phyloP scores from a whole-genome alignment of 2,797 vertebrate genomes.

The Macropodus opercularis region DNA sequence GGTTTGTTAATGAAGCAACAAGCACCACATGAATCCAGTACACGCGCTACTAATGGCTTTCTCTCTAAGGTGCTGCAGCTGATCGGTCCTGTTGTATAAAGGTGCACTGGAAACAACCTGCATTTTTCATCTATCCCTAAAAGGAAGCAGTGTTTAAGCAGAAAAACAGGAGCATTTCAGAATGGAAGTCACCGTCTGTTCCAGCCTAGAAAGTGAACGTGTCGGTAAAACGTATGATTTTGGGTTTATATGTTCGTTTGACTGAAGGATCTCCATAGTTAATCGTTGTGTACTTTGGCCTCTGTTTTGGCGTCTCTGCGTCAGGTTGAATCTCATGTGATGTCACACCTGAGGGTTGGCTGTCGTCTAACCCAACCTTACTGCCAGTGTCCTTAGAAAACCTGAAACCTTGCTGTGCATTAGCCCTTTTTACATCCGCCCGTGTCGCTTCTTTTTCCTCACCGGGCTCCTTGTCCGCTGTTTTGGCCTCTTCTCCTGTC shows the following conservation, averaged over 20 bases:
- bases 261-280: conserved; percentile 86
- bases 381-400: conserved; percentile 10
- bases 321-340: conserved; percentile 22
- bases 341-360: background rate
- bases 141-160: too few species aligned
- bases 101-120: too few species aligned
- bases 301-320: conserved; percentile 17
- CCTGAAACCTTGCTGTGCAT: background rate
- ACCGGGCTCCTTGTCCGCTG: background rate
- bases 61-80: background rate
- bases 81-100: background rate
- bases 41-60: too few species aligned
- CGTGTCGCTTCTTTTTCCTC: conserved; percentile 3
- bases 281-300: conserved; percentile 88
- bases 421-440: conserved; percentile 2
- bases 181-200: too few species aligned
- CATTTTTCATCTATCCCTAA: too few species aligned
- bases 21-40: too few species aligned
- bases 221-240: conserved; percentile 84
- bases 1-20: too few species aligned
- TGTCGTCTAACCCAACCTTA: conserved; percentile 21
- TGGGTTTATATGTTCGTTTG: conserved; percentile 84
- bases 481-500: conserved; percentile 5
- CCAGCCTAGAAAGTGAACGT: conserved; percentile 81
- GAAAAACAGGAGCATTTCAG: too few species aligned